Evolutionary conservation across 1,140 invertebrate genomes (phyloP).

Genomic region (Aradophagus sp.): DNA sequence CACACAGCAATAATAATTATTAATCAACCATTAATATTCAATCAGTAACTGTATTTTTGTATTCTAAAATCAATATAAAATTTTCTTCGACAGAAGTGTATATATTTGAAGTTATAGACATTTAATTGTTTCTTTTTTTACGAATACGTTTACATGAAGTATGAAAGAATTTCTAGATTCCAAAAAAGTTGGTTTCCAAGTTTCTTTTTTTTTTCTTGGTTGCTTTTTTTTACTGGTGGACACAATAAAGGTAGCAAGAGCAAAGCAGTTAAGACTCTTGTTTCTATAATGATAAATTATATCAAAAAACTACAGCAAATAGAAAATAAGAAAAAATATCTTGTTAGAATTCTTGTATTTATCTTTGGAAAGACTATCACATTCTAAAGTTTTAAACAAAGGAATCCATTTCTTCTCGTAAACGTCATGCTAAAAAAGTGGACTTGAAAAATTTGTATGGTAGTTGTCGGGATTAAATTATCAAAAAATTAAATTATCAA

Average conservation of each 20-base stretch:
- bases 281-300: slow-evolving; percentile 7
- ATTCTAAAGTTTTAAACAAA: slow-evolving; percentile 19
- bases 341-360: not conserved
- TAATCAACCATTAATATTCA: no score
- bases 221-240: slow-evolving; percentile 11
- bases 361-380: slow-evolving; percentile 7
- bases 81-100: no score
- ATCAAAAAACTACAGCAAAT: not conserved
- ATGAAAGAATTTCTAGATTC: slow-evolving; percentile 15
- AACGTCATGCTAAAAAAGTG: slow-evolving; percentile 7
- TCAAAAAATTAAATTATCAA: no score
- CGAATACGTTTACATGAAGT: slow-evolving; percentile 18
- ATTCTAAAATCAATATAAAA: no score
- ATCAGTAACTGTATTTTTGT: no score
- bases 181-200: slow-evolving; percentile 25
- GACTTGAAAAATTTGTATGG: no score
- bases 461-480: no score
- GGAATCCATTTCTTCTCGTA: slow-evolving; percentile 15
- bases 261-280: slow-evolving; percentile 4
- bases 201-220: slow-evolving; percentile 9
- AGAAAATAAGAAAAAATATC: not conserved
- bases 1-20: no score
- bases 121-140: not conserved
- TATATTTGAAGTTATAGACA: no score
- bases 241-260: slow-evolving; percentile 11